Evolutionary conservation across 2,113 vertebrate genomes (phyloP).

Genomic region (Notiomystis cincta): DNA sequence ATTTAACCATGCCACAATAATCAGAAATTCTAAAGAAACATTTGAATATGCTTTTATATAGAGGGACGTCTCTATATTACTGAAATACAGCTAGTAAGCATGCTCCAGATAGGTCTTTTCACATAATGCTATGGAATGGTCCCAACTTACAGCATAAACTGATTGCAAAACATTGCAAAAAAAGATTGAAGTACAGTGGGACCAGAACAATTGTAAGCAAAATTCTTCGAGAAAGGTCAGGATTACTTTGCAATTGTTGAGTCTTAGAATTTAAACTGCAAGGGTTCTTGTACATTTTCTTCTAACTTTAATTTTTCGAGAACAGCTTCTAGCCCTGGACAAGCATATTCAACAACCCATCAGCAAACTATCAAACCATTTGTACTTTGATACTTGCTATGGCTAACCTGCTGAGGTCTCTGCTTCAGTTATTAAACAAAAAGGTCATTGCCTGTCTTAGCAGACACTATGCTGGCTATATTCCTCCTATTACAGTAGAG

Average conservation of each 20-base stretch:
- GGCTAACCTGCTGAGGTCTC: not conserved
- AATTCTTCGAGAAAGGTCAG: not conserved
- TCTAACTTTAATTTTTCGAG: not conserved
- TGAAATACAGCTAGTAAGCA: not conserved
- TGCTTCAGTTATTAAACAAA: not conserved
- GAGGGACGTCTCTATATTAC: not conserved
- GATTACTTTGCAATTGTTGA: not conserved
- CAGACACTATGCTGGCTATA: not conserved
- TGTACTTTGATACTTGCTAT: not conserved
- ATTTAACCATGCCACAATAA: not conserved
- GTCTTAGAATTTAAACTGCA: not conserved
- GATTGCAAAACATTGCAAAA: not conserved
- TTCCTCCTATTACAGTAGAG: not conserved
- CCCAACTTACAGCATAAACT: not conserved
- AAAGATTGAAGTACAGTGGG: not conserved
- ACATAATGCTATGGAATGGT: fast-evolving
- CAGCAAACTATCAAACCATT: not conserved
- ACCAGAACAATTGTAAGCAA: not conserved
- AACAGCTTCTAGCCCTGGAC: not conserved
- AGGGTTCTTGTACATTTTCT: not conserved
- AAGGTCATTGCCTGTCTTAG: not conserved
- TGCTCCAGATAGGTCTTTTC: not conserved
- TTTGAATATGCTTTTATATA: not conserved
- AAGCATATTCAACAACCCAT: not conserved
- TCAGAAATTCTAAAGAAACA: not conserved